Conservation (phyloP, 1,140 invertebrate genomes). For the Drosophila santomea region DNA sequence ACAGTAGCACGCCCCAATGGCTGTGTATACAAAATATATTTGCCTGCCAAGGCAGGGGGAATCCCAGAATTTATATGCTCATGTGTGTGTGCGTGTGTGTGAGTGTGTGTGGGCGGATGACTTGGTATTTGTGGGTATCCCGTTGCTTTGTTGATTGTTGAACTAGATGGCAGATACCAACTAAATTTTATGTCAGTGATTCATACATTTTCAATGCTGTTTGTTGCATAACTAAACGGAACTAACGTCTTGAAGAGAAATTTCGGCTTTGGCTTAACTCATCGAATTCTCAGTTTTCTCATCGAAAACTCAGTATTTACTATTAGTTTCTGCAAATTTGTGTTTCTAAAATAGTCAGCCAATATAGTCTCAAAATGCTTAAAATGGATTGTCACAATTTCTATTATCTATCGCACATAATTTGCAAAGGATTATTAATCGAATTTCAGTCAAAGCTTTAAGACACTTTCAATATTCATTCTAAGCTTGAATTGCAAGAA, state of each 20-base stretch:
- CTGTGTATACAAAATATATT: conserved; percentile 37
- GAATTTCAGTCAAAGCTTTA: too few species aligned
- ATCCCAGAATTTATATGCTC: background rate
- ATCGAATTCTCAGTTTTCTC: background rate
- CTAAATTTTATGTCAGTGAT: conserved; percentile 34
- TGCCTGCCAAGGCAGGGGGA: conserved; percentile 18
- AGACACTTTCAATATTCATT: too few species aligned
- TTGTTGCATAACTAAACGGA: conserved; percentile 11
- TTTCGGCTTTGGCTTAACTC: background rate
- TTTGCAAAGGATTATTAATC: too few species aligned
- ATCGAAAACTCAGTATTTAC: too few species aligned
- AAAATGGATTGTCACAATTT: too few species aligned
- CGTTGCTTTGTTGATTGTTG: conserved; percentile 46
- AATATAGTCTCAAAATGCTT: too few species aligned
- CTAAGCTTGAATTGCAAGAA: too few species aligned
- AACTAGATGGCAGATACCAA: conserved; percentile 38
- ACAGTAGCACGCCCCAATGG: conserved; percentile 36
- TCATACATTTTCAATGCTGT: conserved; percentile 17
- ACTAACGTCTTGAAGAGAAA: background rate
- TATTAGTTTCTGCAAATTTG: background rate
- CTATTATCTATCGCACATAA: too few species aligned
- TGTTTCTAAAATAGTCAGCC: background rate
- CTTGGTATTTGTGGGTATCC: conserved; percentile 40
- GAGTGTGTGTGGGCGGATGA: conserved; percentile 12
- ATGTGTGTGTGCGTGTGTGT: background rate